A percentile compares a stretch with the other conserved stretches of the same genome.
Conservation (phyloP, 2,888 invertebrate species). For the Sminthurides aquaticus region DNA sequence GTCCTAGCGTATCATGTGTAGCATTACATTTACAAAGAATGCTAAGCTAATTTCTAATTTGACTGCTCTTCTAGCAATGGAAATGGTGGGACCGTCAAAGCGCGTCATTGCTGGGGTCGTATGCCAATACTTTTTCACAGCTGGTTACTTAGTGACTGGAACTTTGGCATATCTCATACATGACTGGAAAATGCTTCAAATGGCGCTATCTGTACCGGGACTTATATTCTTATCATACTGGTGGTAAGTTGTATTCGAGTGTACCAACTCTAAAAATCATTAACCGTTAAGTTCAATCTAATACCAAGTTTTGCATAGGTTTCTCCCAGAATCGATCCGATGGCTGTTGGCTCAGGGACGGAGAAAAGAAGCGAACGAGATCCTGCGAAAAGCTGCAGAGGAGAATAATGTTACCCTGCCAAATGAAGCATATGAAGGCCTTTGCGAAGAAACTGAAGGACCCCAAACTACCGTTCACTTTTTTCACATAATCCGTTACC, state of each 20-base stretch:
- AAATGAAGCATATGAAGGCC: slow-evolving; percentile 54
- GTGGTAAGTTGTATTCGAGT: slow-evolving; percentile 51
- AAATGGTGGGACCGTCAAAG: slow-evolving; percentile 60
- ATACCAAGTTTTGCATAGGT: too few relatives aligned
- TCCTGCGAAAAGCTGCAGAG: slow-evolving; percentile 58
- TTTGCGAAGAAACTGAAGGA: slow-evolving; percentile 30
- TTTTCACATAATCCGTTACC: slow-evolving; percentile 51
- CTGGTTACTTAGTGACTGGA: slow-evolving; percentile 63
- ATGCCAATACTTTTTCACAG: slow-evolving; percentile 66
- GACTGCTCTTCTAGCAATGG: slow-evolving; percentile 44
- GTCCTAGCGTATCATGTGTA: too few relatives aligned
- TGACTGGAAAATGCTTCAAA: slow-evolving; percentile 63
- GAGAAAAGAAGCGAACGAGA: slow-evolving; percentile 55
- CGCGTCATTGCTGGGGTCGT: slow-evolving; percentile 63
- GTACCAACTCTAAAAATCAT: not conserved
- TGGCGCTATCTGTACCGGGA: slow-evolving; percentile 63
- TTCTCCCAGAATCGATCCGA: slow-evolving; percentile 66
- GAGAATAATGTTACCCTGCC: slow-evolving; percentile 55
- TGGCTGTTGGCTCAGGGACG: slow-evolving; percentile 63
- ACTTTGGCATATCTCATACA: slow-evolving; percentile 59
- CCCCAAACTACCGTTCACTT: slow-evolving; percentile 27
- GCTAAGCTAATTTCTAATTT: too few relatives aligned
- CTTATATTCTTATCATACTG: slow-evolving; percentile 61
- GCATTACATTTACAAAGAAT: too few relatives aligned
- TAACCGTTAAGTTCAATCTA: too few relatives aligned